Evolutionary conservation across 2,113 vertebrate genomes (phyloP).

Genomic region (Orientallactaga bullata): DNA sequence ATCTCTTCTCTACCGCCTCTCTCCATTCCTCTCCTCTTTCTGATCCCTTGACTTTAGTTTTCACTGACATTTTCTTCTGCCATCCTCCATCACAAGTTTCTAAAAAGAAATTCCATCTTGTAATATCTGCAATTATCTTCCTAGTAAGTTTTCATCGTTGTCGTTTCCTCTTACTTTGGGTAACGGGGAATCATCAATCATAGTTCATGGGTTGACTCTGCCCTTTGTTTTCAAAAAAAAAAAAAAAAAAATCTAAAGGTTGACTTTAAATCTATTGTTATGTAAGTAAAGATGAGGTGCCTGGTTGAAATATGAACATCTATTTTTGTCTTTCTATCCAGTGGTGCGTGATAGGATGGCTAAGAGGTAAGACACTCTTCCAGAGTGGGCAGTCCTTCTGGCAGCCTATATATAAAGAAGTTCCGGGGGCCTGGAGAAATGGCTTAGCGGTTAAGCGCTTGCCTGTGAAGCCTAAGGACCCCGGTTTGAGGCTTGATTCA

Average conservation of each 20-base stretch:
- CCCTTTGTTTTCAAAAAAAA: too few species aligned
- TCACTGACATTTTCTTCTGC: background rate
- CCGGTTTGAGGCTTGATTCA: too few species aligned
- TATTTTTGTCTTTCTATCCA: background rate
- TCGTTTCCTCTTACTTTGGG: background rate
- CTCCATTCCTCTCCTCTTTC: too few species aligned
- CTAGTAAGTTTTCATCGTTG: background rate
- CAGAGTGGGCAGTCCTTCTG: too few species aligned
- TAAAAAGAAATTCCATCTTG: slow-evolving; percentile 11
- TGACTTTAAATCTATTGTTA: background rate
- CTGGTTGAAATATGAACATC: background rate
- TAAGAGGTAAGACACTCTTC: too few species aligned
- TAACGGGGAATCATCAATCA: background rate
- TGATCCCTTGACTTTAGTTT: background rate
- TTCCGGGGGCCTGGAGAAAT: too few species aligned
- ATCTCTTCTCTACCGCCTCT: background rate
- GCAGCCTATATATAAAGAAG: too few species aligned
- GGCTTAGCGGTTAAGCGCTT: too few species aligned
- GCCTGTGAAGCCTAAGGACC: too few species aligned
- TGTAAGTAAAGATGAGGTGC: background rate
- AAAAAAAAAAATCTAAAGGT: too few species aligned
- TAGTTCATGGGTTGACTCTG: too few species aligned
- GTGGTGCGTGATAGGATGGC: too few species aligned
- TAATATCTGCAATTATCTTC: slow-evolving; percentile 6
- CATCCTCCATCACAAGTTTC: background rate